phyloP scores from a whole-genome alignment of 2,797 vertebrate species.

The Pelodytes ibericus region DNA sequence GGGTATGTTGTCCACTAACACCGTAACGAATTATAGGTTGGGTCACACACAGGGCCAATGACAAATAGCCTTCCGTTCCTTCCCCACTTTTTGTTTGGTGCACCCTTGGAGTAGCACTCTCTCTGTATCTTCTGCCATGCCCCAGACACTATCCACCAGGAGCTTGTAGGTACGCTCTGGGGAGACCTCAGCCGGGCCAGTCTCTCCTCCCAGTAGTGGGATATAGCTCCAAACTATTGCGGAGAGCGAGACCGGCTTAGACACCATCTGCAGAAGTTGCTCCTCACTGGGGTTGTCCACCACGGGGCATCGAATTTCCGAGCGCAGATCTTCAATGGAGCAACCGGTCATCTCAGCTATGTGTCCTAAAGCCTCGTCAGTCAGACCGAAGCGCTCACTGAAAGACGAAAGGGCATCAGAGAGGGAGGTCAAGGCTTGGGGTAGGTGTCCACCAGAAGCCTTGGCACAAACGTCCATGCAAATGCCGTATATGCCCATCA shows the following conservation, averaged over 20 bases:
- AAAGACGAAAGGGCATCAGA: not conserved
- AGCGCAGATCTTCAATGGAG: slow-evolving; percentile 1
- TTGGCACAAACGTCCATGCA: slow-evolving; percentile 41
- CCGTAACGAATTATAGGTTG: not conserved
- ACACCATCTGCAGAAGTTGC: slow-evolving; percentile 30
- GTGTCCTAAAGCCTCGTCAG: slow-evolving; percentile 8
- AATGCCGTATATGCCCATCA: slow-evolving; percentile 48
- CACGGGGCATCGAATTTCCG: slow-evolving; percentile 28
- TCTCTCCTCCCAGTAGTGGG: slow-evolving; percentile 6
- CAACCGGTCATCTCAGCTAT: slow-evolving; percentile 18
- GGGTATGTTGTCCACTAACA: not conserved
- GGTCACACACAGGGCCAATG: slow-evolving; percentile 44
- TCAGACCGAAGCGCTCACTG: slow-evolving; percentile 33
- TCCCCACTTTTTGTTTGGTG: slow-evolving; percentile 33
- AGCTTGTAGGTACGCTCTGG: slow-evolving; percentile 41
- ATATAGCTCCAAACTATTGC: slow-evolving; percentile 48
- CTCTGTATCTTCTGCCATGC: slow-evolving; percentile 52
- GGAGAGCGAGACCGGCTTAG: slow-evolving; percentile 25
- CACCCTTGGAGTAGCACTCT: slow-evolving; percentile 27
- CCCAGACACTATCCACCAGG: slow-evolving; percentile 36
- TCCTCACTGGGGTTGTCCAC: not conserved
- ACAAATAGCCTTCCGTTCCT: slow-evolving; percentile 9
- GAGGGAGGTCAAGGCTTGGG: not conserved
- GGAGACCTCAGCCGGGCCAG: slow-evolving; percentile 18
- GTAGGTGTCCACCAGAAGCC: not conserved